Evolutionary conservation across 2,888 invertebrate genomes (phyloP).

Genomic region (Zaprionus bogoriensis): DNA sequence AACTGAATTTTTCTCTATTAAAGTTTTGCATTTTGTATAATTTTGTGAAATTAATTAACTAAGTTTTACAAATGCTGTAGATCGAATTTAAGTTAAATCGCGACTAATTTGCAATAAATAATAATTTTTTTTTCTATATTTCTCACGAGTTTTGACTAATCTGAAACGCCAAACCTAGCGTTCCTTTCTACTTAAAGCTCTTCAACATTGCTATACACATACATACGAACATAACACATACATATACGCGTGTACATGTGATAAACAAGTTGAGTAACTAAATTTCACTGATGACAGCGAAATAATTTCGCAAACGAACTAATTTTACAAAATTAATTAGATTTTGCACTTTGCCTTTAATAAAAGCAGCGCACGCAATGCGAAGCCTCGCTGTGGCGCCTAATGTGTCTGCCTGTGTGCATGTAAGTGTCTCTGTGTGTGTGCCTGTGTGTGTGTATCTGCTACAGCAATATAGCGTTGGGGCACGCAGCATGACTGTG

Average conservation of each 20-base stretch:
- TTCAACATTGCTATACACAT: too few relatives aligned
- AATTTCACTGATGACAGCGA: constrained; percentile 36
- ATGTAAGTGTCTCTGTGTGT: not conserved
- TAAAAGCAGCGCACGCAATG: constrained; percentile 31
- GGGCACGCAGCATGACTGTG: constrained; percentile 42
- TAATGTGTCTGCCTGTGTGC: not conserved
- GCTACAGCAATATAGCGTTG: constrained; percentile 29
- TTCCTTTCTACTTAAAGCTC: too few relatives aligned
- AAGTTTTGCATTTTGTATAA: too few relatives aligned
- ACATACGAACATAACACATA: not conserved
- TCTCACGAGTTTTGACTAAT: too few relatives aligned
- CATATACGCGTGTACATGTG: constrained; percentile 27
- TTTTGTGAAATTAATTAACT: too few relatives aligned
- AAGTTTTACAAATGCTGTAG: too few relatives aligned
- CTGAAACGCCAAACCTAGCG: too few relatives aligned
- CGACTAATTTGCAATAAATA: too few relatives aligned
- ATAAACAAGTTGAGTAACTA: constrained; percentile 48
- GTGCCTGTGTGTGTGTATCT: constrained; percentile 5
- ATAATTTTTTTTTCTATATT: too few relatives aligned
- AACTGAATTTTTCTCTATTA: too few relatives aligned
- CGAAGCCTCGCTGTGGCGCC: not conserved
- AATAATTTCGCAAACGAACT: constrained; percentile 55
- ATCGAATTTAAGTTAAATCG: too few relatives aligned
- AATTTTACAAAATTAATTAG: constrained; percentile 72
- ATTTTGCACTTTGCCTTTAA: constrained; percentile 46